Conservation (phyloP, 2,113 vertebrate species). For the Aspiorhynchus laticeps region DNA sequence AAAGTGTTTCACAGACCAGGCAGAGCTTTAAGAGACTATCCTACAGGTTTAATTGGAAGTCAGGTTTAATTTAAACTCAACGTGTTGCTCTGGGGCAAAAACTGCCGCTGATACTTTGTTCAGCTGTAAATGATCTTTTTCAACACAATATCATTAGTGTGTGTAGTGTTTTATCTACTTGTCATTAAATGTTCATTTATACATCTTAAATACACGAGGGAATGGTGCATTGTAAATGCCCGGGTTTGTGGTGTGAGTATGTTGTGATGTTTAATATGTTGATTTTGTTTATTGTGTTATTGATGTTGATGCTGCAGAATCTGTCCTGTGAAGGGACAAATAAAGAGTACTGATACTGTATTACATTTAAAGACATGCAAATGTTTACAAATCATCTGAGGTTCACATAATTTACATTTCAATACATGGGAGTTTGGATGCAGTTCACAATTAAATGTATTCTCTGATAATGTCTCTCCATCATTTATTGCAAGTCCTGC, state of each 20-base stretch:
- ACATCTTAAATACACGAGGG: neutral
- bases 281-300: neutral
- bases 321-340: neutral
- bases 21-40: slow-evolving; percentile 48
- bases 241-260: neutral
- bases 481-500: neutral
- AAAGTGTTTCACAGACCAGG: slow-evolving; percentile 60
- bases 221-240: neutral
- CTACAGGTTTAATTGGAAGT: slow-evolving; percentile 46
- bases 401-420: neutral
- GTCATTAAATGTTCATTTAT: no score
- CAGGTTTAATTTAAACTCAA: slow-evolving; percentile 35
- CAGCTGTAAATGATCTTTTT: neutral
- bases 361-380: neutral
- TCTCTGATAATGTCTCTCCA: neutral
- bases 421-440: neutral
- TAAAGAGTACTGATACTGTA: neutral
- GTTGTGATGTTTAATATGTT: neutral
- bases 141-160: neutral
- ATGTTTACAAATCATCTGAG: neutral
- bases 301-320: neutral
- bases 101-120: neutral
- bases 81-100: neutral
- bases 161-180: neutral
- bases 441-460: neutral